phyloP scores from a whole-genome alignment of 64 coral and sea anemone species.

The Anthopleura sola region DNA sequence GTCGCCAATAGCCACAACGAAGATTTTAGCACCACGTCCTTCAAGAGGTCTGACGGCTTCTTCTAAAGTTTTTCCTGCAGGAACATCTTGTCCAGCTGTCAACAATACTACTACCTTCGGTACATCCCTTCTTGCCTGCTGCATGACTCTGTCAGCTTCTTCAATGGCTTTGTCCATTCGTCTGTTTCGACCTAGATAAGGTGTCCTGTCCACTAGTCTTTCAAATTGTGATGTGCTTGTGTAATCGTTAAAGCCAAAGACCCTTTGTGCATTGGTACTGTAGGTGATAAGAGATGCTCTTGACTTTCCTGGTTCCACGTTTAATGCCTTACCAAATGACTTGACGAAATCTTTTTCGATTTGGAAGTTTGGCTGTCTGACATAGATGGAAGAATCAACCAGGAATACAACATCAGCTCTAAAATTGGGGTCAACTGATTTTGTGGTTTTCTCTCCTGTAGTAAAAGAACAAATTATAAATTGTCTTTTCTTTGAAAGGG shows the following conservation, averaged over 20 bases:
- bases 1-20: constrained; percentile 55
- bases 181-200: constrained; percentile 18
- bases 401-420: constrained; percentile 71
- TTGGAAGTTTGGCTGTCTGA: constrained; percentile 49
- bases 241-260: constrained; percentile 17
- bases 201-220: background rate
- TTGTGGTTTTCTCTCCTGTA: background rate
- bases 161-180: constrained; percentile 26
- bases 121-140: background rate
- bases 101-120: constrained; percentile 66
- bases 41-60: constrained; percentile 47
- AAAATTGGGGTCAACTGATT: background rate
- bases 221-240: background rate
- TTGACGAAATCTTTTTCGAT: constrained; percentile 69
- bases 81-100: constrained; percentile 44
- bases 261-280: constrained; percentile 36
- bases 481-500: too few species aligned
- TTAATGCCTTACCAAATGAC: constrained; percentile 62
- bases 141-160: constrained; percentile 40
- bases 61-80: constrained; percentile 35
- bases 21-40: constrained; percentile 40
- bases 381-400: constrained; percentile 52
- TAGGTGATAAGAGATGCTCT: constrained; percentile 65
- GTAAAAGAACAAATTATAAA: background rate
- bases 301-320: constrained; percentile 43